These are phyloP conservation scores for Ianthella basta DNA, from an alignment of 37 sponge, comb jelly and placozoan genomes.

Conservation along the genomic window DNA sequence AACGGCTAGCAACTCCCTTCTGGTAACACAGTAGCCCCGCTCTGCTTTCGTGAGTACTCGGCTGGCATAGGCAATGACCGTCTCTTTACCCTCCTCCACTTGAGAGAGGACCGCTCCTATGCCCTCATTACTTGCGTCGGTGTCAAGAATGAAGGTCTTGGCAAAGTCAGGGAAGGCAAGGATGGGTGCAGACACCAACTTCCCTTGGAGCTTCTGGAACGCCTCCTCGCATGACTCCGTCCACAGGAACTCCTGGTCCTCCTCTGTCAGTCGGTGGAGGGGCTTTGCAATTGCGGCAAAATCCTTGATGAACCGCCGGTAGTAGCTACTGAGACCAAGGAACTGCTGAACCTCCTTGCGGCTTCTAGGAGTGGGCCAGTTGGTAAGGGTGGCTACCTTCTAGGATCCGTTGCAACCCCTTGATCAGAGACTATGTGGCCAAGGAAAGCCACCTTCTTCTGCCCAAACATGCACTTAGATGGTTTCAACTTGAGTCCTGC, in stretches of 20 bases:
- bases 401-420: background rate
- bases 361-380: slow-evolving; percentile 21
- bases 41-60: background rate
- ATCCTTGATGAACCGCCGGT: slow-evolving; percentile 5
- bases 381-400: background rate
- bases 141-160: too few species aligned
- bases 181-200: background rate
- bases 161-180: too few species aligned
- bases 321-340: slow-evolving; percentile 28
- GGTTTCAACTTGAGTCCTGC: too few species aligned
- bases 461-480: too few species aligned
- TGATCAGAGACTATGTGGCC: slow-evolving; percentile 20
- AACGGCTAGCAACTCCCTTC: background rate
- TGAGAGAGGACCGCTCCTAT: background rate
- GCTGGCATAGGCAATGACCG: slow-evolving; percentile 17
- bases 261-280: slow-evolving; percentile 6
- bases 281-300: slow-evolving; percentile 29
- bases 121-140: background rate
- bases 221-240: slow-evolving; percentile 3
- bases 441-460: slow-evolving; percentile 2
- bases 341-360: slow-evolving; percentile 31
- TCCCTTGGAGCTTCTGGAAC: background rate
- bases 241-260: background rate
- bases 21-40: slow-evolving; percentile 2
- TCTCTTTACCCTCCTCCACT: background rate